A percentile compares a stretch with the other conserved stretches of the same genome.
These are phyloP conservation scores for Carterocephalus palaemon DNA, from an alignment of 2,888 invertebrate species.

Conservation along the genomic window DNA sequence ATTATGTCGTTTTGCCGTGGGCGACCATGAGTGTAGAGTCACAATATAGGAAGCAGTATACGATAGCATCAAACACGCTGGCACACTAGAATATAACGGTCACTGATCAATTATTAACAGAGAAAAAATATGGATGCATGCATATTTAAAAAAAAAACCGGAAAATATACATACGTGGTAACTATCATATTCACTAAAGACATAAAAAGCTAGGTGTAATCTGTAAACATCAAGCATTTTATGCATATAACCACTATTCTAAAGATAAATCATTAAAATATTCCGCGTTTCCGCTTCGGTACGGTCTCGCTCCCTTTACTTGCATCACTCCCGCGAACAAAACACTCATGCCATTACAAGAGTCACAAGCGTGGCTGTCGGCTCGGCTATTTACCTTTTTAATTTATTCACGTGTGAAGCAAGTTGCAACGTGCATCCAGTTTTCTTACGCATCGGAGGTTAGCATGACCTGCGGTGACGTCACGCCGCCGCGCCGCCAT, in stretches of 20 bases:
- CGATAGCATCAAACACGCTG: too few relatives aligned
- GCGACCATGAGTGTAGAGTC: too few relatives aligned
- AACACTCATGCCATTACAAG: conserved; percentile 21
- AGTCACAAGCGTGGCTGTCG: conserved; percentile 35
- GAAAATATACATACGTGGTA: background rate
- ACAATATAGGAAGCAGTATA: too few relatives aligned
- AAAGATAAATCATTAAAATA: conserved; percentile 14
- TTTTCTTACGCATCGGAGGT: conserved; percentile 66
- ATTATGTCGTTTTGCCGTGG: too few relatives aligned
- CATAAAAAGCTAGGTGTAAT: conserved; percentile 6
- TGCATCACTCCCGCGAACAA: conserved; percentile 20
- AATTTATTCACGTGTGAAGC: conserved; percentile 47
- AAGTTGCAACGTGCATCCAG: conserved; percentile 57
- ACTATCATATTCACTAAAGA: background rate
- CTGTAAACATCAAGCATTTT: conserved; percentile 3
- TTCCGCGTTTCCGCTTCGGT: conserved; percentile 11
- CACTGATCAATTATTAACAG: too few relatives aligned
- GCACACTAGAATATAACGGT: too few relatives aligned
- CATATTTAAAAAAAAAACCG: too few relatives aligned
- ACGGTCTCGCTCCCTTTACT: conserved; percentile 15
- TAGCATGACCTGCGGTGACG: conserved; percentile 58
- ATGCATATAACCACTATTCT: too few relatives aligned
- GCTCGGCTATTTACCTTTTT: conserved; percentile 42
- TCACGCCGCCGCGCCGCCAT: conserved; percentile 60
- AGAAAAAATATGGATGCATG: too few relatives aligned